These are phyloP conservation scores for Megathymus violae DNA, from an alignment of 1,140 invertebrate genomes.

Conservation along the genomic window DNA sequence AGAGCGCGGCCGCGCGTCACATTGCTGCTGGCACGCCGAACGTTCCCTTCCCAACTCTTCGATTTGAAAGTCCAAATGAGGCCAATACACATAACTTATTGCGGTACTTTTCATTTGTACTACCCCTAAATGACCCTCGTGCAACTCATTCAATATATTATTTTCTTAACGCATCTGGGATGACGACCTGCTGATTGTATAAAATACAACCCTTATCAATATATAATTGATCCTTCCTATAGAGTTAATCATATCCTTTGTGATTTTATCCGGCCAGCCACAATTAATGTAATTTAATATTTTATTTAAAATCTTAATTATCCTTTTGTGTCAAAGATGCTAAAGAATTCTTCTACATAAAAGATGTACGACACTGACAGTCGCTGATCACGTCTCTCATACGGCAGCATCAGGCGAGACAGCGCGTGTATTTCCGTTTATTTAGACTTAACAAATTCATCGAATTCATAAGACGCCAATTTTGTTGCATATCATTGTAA, in stretches of 20 bases:
- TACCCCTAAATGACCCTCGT: conserved; percentile 69
- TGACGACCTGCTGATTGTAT: conserved; percentile 58
- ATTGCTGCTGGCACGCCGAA: conserved; percentile 40
- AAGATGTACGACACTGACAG: conserved; percentile 23
- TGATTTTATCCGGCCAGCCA: conserved; percentile 41
- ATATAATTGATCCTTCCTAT: conserved; percentile 35
- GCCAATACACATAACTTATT: conserved; percentile 70
- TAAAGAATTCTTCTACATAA: conserved; percentile 35
- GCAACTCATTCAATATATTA: conserved; percentile 66
- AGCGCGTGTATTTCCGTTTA: conserved; percentile 36
- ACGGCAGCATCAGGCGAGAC: conserved; percentile 37
- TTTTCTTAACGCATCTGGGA: conserved; percentile 54
- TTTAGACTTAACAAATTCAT: conserved; percentile 39
- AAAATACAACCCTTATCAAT: conserved; percentile 46
- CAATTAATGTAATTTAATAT: conserved; percentile 39
- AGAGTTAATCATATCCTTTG: conserved; percentile 35
- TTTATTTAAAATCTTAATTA: conserved; percentile 36
- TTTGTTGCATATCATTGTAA: conserved; percentile 43
- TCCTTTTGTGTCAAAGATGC: conserved; percentile 35
- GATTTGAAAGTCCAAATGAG: conserved; percentile 69
- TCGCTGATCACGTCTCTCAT: conserved; percentile 6
- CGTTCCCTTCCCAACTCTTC: conserved; percentile 45
- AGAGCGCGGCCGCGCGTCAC: conserved; percentile 42
- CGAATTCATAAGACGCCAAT: conserved; percentile 43
- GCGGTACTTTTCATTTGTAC: conserved; percentile 56